Evolutionary conservation across 2,797 vertebrate species (phyloP).

Genomic region (Menidia menidia): DNA sequence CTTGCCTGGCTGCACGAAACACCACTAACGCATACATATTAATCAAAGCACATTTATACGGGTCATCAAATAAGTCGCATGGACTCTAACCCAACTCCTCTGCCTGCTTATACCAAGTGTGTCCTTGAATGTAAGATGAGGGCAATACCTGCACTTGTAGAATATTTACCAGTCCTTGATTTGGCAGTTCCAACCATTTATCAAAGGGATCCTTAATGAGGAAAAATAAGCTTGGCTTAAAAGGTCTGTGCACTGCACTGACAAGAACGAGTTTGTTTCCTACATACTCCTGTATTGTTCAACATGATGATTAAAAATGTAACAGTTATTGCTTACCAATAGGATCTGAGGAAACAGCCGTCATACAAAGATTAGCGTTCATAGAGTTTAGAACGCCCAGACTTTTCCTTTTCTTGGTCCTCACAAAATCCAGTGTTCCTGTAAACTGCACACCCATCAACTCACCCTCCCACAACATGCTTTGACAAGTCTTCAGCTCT

Average conservation of each 20-base stretch:
- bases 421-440: constrained; percentile 45
- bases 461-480: constrained; percentile 64
- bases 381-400: constrained; percentile 33
- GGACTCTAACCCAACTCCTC: constrained; percentile 23
- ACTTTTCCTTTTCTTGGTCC: constrained; percentile 6
- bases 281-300: constrained; percentile 32
- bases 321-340: constrained; percentile 7
- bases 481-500: constrained; percentile 73
- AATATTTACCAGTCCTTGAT: constrained; percentile 55
- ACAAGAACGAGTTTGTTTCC: constrained; percentile 22
- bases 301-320: constrained; percentile 37
- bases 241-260: constrained; percentile 16
- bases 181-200: constrained; percentile 51
- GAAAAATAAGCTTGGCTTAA: constrained; percentile 45
- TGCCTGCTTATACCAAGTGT: constrained; percentile 30
- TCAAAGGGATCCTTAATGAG: constrained; percentile 63
- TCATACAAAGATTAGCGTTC: constrained; percentile 8
- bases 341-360: constrained; percentile 6
- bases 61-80: constrained; percentile 39
- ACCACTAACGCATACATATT: constrained; percentile 67
- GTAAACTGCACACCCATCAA: constrained; percentile 71
- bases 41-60: constrained; percentile 56
- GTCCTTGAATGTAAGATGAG: constrained; percentile 66
- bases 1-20: constrained; percentile 51
- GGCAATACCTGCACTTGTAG: constrained; percentile 56